These are phyloP conservation scores for Neosilurus hyrtlii DNA, from an alignment of 2,797 vertebrate genomes.

Conservation along the genomic window DNA sequence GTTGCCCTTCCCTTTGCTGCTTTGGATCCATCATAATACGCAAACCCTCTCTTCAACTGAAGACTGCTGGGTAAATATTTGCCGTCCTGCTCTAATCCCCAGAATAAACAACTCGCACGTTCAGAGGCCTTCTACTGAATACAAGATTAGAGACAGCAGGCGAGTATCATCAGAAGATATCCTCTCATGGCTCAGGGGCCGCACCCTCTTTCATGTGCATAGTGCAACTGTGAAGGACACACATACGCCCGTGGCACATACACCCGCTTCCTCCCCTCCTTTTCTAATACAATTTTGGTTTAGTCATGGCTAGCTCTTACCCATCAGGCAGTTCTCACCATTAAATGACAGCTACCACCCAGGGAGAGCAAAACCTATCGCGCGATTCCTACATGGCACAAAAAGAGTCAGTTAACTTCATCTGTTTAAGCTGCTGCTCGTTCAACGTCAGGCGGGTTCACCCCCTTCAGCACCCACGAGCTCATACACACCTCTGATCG, in stretches of 20 bases:
- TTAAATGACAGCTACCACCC: neutral
- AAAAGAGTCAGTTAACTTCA: neutral
- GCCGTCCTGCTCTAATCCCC: slow-evolving; percentile 38
- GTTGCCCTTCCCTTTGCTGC: slow-evolving; percentile 27
- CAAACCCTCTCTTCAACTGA: slow-evolving; percentile 13
- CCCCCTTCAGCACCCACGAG: neutral
- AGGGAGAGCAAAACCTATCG: neutral
- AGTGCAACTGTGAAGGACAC: neutral
- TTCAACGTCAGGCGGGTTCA: neutral
- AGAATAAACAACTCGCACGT: slow-evolving; percentile 31
- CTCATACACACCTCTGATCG: neutral
- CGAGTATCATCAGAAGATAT: slow-evolving; percentile 34
- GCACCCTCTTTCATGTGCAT: slow-evolving; percentile 3
- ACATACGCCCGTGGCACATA: neutral
- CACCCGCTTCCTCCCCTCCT: no score
- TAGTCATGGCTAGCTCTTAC: neutral
- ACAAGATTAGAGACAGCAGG: slow-evolving; percentile 32
- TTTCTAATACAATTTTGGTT: neutral
- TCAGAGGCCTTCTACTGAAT: slow-evolving; percentile 25
- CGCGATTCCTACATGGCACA: neutral
- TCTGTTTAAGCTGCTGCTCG: neutral
- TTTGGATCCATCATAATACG: slow-evolving; percentile 20
- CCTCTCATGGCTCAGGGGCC: slow-evolving; percentile 2
- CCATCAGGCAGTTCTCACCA: neutral
- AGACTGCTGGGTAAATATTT: slow-evolving; percentile 43